These are phyloP conservation scores for Anthoptus insignis DNA, from an alignment of 2,888 invertebrate genomes.

Conservation along the genomic window DNA sequence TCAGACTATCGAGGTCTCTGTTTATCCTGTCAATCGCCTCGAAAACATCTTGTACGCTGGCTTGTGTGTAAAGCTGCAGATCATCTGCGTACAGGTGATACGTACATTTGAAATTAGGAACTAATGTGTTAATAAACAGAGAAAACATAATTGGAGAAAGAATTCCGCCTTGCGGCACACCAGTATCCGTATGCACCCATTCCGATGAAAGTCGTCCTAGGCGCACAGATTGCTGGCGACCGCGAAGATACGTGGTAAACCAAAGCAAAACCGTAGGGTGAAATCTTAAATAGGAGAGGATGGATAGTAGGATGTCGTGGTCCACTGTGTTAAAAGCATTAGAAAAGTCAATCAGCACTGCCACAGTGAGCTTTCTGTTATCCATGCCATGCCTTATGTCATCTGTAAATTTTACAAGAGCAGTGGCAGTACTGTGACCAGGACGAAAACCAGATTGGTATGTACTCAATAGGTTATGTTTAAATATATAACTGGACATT, in stretches of 20 bases:
- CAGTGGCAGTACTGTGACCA: not conserved
- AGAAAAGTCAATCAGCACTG: not conserved
- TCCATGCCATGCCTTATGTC: not conserved
- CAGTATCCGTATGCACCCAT: not conserved
- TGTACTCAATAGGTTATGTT: not conserved
- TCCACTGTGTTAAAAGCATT: not conserved
- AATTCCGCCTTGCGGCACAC: not conserved
- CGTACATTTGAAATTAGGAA: not conserved
- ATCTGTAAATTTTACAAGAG: conserved; percentile 1
- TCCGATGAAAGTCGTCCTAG: not conserved
- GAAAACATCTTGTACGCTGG: too few relatives aligned
- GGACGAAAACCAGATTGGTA: not conserved
- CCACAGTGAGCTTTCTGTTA: not conserved
- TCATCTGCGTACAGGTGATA: too few relatives aligned
- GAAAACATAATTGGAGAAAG: not conserved
- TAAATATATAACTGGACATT: too few relatives aligned
- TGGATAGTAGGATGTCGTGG: not conserved
- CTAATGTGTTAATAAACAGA: not conserved
- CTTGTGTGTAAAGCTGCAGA: too few relatives aligned
- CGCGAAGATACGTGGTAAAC: not conserved
- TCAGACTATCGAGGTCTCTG: too few relatives aligned
- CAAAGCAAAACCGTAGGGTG: not conserved
- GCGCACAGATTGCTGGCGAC: not conserved
- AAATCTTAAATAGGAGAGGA: too few relatives aligned
- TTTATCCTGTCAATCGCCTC: too few relatives aligned